Evolutionary conservation across 2,797 vertebrate species (phyloP).

Genomic region (Eulemur mongoz): DNA sequence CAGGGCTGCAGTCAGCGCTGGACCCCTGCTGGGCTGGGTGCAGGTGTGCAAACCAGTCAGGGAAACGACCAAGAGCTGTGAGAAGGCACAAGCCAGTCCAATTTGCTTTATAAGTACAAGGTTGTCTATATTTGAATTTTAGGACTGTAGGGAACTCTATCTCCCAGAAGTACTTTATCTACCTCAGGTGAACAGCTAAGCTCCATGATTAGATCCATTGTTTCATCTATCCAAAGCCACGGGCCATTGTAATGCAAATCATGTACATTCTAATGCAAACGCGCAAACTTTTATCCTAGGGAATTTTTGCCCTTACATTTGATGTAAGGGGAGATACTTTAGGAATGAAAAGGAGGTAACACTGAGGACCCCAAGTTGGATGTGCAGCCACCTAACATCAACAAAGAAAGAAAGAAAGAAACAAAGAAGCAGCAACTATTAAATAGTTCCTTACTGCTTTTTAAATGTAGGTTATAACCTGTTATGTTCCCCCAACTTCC

Average conservation of each 20-base stretch:
- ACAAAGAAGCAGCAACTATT: neutral
- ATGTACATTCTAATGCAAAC: accelerated
- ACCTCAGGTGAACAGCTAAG: neutral
- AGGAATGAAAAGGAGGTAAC: neutral
- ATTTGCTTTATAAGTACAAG: neutral
- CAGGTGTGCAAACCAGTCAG: neutral
- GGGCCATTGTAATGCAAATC: accelerated
- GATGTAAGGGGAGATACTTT: neutral
- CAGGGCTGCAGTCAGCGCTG: accelerated
- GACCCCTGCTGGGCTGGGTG: neutral
- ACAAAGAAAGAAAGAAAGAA: neutral
- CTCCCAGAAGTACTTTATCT: neutral
- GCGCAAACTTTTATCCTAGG: neutral
- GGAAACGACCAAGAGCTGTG: neutral
- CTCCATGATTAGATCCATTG: accelerated
- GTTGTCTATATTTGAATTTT: too few relatives aligned
- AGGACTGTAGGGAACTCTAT: neutral
- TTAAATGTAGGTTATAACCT: neutral
- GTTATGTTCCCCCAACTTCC: neutral
- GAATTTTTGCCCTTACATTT: neutral
- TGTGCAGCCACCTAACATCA: neutral
- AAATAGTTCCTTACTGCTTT: neutral
- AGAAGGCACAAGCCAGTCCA: neutral
- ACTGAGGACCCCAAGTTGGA: neutral
- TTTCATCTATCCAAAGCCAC: neutral